Conservation (phyloP, 2,797 vertebrate genomes). For the Poecilia wingei region DNA sequence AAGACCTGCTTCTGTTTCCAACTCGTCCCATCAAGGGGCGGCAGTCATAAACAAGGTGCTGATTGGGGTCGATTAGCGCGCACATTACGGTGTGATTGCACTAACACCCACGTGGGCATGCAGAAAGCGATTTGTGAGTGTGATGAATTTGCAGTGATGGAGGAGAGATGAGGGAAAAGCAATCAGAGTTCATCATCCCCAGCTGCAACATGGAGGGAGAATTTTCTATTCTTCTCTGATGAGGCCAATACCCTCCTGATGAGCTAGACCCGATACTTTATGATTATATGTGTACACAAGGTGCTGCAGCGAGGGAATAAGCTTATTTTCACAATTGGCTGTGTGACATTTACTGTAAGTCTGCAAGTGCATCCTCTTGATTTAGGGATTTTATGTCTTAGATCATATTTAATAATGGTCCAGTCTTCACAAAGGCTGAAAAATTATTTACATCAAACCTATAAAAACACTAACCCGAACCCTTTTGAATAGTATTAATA, state of each 20-base stretch:
- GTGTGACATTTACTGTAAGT: background rate
- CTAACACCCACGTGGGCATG: constrained; percentile 38
- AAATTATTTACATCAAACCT: background rate
- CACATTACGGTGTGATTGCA: constrained; percentile 62
- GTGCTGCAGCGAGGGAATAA: constrained; percentile 19
- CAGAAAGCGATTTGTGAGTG: constrained; percentile 32
- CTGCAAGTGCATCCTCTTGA: background rate
- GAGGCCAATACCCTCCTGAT: constrained; percentile 30
- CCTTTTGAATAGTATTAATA: background rate
- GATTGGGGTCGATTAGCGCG: constrained; percentile 67
- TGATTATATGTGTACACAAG: constrained; percentile 45
- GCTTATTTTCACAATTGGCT: background rate
- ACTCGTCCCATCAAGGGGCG: constrained; percentile 33
- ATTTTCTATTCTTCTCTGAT: constrained; percentile 42
- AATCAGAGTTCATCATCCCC: constrained; percentile 61
- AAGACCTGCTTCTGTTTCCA: constrained; percentile 47
- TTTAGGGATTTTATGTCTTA: background rate
- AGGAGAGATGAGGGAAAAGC: constrained; percentile 50
- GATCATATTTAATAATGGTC: background rate
- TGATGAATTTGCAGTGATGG: constrained; percentile 51
- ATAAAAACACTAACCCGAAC: background rate
- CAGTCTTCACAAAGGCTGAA: background rate
- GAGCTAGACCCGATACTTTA: constrained; percentile 21
- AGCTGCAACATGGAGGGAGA: constrained; percentile 31
- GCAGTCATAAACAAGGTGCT: constrained; percentile 50